Evolutionary conservation across 2,113 vertebrate species (phyloP).

Genomic region (Brevimyrus niger): DNA sequence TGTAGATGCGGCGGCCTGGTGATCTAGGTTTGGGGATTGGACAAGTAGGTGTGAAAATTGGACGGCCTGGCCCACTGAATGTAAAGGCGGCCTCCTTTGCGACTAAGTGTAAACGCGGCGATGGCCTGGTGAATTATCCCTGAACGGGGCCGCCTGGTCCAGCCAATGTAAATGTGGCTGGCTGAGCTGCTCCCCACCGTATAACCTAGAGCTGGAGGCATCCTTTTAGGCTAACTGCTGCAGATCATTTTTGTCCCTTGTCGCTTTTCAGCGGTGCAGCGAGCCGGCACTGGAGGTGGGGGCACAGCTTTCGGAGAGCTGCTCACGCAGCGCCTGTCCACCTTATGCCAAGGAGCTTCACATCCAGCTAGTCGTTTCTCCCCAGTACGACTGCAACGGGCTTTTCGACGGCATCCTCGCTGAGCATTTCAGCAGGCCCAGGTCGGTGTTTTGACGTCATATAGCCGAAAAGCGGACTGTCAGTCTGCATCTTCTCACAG

Average conservation of each 20-base stretch:
- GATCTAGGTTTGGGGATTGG: too few species aligned
- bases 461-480: neutral
- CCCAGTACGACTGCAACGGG: slow-evolving; percentile 48
- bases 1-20: too few species aligned
- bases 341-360: slow-evolving; percentile 69
- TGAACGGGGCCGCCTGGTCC: too few species aligned
- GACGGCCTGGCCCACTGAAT: too few species aligned
- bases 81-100: too few species aligned
- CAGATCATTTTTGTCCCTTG: slow-evolving; percentile 1
- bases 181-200: too few species aligned
- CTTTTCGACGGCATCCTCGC: slow-evolving; percentile 61
- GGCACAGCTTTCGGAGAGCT: slow-evolving; percentile 50
- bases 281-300: neutral
- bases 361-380: slow-evolving; percentile 67
- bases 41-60: too few species aligned
- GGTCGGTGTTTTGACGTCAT: slow-evolving; percentile 54
- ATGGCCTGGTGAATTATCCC: too few species aligned
- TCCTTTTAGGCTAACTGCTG: too few species aligned
- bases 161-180: too few species aligned
- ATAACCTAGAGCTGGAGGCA: too few species aligned
- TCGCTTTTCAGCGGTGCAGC: slow-evolving; percentile 62
- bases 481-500: neutral
- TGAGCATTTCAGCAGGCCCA: slow-evolving; percentile 65
- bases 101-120: too few species aligned
- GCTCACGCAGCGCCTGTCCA: slow-evolving; percentile 58